These are phyloP conservation scores for Porites cylindrica DNA, from an alignment of 92 coral and sea anemone species.

Conservation along the genomic window DNA sequence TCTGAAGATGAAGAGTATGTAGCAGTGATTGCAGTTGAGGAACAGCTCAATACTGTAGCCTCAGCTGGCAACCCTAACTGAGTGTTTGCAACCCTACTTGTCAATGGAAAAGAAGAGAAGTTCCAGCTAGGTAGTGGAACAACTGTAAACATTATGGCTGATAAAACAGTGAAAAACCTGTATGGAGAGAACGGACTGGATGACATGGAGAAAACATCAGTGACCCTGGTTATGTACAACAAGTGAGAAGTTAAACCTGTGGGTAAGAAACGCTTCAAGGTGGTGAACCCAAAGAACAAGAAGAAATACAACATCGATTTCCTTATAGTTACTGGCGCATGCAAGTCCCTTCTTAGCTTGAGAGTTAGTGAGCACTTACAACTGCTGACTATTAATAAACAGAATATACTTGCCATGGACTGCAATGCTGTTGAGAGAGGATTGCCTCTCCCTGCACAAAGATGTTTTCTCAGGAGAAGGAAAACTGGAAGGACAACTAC, in stretches of 20 bases:
- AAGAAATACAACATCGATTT: slow-evolving; percentile 62
- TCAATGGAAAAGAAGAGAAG: slow-evolving; percentile 50
- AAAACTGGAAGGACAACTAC: slow-evolving; percentile 31
- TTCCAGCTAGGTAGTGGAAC: slow-evolving; percentile 76
- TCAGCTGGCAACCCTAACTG: slow-evolving; percentile 21
- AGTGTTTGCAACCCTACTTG: slow-evolving; percentile 54
- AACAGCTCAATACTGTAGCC: slow-evolving; percentile 28
- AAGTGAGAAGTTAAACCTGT: slow-evolving; percentile 58
- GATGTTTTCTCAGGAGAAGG: slow-evolving; percentile 62
- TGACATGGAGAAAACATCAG: slow-evolving; percentile 22
- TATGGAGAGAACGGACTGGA: slow-evolving; percentile 27
- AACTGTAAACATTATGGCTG: slow-evolving; percentile 54
- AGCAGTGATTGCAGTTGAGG: slow-evolving; percentile 50
- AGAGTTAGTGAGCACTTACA: no score
- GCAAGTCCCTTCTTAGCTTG: no score
- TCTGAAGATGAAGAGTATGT: slow-evolving; percentile 50
- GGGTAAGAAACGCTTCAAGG: slow-evolving; percentile 54
- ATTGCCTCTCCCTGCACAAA: slow-evolving; percentile 15
- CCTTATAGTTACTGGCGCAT: slow-evolving; percentile 10
- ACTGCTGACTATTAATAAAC: no score
- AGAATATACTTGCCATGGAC: slow-evolving; percentile 24
- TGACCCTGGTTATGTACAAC: slow-evolving; percentile 56
- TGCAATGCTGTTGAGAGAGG: slow-evolving; percentile 6
- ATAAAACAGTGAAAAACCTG: background rate
- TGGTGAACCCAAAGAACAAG: slow-evolving; percentile 62